Base-by-base conservation (phyloP, 2,888 invertebrate genomes). In the Perdita meconis region DNA sequence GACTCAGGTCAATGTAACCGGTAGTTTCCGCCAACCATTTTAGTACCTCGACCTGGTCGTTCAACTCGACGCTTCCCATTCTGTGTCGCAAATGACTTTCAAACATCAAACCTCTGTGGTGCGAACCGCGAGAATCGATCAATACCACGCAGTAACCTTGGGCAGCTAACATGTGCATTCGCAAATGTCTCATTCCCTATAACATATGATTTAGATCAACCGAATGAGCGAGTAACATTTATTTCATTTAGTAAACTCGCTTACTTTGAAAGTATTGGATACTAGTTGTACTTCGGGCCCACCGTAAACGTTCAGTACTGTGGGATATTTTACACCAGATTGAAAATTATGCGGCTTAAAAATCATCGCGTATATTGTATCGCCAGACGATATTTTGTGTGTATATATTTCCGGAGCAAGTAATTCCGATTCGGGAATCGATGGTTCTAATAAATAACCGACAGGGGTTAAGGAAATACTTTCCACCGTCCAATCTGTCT, bases 231-330 rank as follows among this genome's bases (percentile, higher is more conserved):
- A 16, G 0, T 10, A 12, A 40, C 2, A 16, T 12, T 51, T 8
- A 6, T 22, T 38, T 13, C 10, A 26, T 12, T n/a, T 24, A 38
- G 3, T 22, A 22, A 26, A 55, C 34, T n/a, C n/a, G 60, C 73
- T 55, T 89, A 97, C 97, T 95, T 97, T 97, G 90, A 97, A 98
- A 5, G 97, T 96, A 93, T 99, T 99, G 66, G 97, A 97, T 75
- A 99, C 99, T 44, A 98, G 95, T 93, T 99, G 99, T 57, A 99
- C 98, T 92, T 99, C 98, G 0, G 99, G 99, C 0, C 99, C 99
- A 1, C 98, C 99, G 92, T 99, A 99, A 65, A 99, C 97, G 93
- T 98, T 98, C 60, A 99, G 94, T 75, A 99, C 96, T 16, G 98
- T 98, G 0, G 99, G 99, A 93, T 98, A 98, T 77, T 96, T 95